Conservation (phyloP, 1,140 invertebrate species). For the Zophobas morio region DNA sequence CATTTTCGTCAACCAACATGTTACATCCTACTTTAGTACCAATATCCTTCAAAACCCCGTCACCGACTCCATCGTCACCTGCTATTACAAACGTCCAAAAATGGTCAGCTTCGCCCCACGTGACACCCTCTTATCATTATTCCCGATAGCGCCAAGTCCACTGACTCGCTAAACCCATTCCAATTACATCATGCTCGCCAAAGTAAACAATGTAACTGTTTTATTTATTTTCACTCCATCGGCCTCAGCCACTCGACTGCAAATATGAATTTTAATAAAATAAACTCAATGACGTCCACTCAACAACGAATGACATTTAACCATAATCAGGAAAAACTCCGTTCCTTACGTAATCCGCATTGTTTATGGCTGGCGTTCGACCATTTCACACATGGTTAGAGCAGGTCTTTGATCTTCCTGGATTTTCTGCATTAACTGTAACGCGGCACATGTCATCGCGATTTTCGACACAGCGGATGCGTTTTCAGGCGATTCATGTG, state of each 20-base stretch:
- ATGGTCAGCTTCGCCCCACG: too few species aligned
- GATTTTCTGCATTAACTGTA: slow-evolving; percentile 15
- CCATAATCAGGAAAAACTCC: not conserved
- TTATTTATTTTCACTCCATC: slow-evolving; percentile 14
- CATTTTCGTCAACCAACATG: too few species aligned
- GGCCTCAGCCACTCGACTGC: not conserved
- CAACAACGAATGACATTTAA: not conserved
- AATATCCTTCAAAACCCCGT: too few species aligned
- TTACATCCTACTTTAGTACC: too few species aligned
- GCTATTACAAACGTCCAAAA: too few species aligned
- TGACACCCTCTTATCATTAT: not conserved
- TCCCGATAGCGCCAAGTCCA: not conserved
- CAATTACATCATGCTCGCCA: slow-evolving; percentile 7
- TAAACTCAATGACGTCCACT: slow-evolving; percentile 8
- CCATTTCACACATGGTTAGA: slow-evolving; percentile 36
- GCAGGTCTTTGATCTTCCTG: slow-evolving; percentile 41
- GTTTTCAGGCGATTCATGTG: not conserved
- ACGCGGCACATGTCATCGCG: slow-evolving; percentile 24
- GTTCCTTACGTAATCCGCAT: slow-evolving; percentile 12
- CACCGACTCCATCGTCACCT: too few species aligned
- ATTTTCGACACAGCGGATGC: not conserved
- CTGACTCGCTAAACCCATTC: not conserved
- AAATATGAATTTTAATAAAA: slow-evolving; percentile 18
- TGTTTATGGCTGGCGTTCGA: slow-evolving; percentile 19
- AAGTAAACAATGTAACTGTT: slow-evolving; percentile 17